Conservation (phyloP, 2,113 vertebrate genomes). For the Gobius niger region DNA sequence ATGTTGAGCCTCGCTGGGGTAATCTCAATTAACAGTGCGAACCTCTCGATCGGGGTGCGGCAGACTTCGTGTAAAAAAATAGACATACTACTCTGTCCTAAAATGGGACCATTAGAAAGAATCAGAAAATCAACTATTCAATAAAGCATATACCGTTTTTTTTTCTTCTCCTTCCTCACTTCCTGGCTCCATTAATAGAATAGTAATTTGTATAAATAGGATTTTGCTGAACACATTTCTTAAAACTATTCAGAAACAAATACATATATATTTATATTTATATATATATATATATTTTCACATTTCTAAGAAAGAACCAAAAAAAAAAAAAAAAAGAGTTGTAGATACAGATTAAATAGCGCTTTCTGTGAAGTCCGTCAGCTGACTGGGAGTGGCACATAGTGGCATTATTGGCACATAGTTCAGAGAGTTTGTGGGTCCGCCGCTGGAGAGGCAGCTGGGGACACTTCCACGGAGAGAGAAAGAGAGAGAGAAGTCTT, state of each 20-base stretch:
- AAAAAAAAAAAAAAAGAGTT: conserved; percentile 28
- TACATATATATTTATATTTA: conserved; percentile 56
- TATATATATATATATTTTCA: conserved; percentile 34
- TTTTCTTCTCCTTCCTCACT: conserved; percentile 13
- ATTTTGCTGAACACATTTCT: conserved; percentile 73
- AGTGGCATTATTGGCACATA: conserved; percentile 99
- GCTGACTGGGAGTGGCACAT: conserved; percentile 93
- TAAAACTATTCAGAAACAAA: conserved; percentile 77
- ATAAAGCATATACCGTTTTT: conserved; percentile 63
- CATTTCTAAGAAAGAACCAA: conserved; percentile 64
- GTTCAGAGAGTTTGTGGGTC: conserved; percentile 84
- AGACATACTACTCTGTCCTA: conserved; percentile 71
- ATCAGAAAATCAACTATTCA: conserved; percentile 63
- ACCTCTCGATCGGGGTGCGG: conserved; percentile 50
- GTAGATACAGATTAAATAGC: conserved; percentile 72
- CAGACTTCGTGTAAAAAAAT: conserved; percentile 78
- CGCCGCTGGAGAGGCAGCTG: conserved; percentile 71
- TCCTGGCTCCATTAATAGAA: conserved; percentile 40
- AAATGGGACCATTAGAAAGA: conserved; percentile 69
- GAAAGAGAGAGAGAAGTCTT: conserved; percentile 26
- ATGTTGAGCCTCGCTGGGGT: conserved; percentile 23
- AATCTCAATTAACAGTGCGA: conserved; percentile 58
- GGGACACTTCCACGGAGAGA: conserved; percentile 33
- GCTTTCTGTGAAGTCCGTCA: conserved; percentile 68
- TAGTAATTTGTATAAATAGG: conserved; percentile 75